These are phyloP conservation scores for Diarsia brunnea DNA, from an alignment of 2,888 invertebrate genomes.

Conservation along the genomic window DNA sequence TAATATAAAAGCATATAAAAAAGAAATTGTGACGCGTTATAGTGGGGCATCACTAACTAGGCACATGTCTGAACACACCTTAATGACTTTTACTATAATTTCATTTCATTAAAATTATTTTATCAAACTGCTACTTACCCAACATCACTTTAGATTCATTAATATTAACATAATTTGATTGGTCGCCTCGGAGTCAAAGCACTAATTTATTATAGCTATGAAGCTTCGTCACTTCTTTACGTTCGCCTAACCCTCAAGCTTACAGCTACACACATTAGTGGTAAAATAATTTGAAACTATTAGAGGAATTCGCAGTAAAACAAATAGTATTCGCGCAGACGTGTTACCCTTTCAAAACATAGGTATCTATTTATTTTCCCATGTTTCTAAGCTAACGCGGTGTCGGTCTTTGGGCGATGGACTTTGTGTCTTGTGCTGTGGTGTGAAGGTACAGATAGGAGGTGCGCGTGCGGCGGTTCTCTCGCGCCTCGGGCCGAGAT, in stretches of 20 bases:
- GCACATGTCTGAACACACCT: slow-evolving; percentile 70
- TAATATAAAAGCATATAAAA: slow-evolving; percentile 81
- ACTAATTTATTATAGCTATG: slow-evolving; percentile 54
- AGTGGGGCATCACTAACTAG: slow-evolving; percentile 83
- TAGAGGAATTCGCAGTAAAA: slow-evolving; percentile 84
- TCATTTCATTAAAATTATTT: slow-evolving; percentile 72
- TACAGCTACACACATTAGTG: slow-evolving; percentile 61
- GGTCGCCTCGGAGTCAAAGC: slow-evolving; percentile 46
- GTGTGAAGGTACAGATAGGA: slow-evolving; percentile 65
- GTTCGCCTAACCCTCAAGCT: slow-evolving; percentile 29
- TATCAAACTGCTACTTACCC: slow-evolving; percentile 68
- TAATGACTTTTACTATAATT: slow-evolving; percentile 74
- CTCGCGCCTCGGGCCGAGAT: slow-evolving; percentile 86
- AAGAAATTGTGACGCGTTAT: slow-evolving; percentile 82
- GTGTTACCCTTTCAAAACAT: slow-evolving; percentile 83
- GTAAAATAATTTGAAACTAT: slow-evolving; percentile 80
- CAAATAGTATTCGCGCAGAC: slow-evolving; percentile 88
- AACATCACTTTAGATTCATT: slow-evolving; percentile 69
- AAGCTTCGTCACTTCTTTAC: slow-evolving; percentile 33
- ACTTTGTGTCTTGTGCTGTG: slow-evolving; percentile 68
- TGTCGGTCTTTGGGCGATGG: slow-evolving; percentile 48
- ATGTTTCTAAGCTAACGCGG: slow-evolving; percentile 81
- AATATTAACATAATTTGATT: slow-evolving; percentile 68
- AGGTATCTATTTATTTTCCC: slow-evolving; percentile 84
- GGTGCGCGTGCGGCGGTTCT: slow-evolving; percentile 59